A percentile compares a stretch with the other conserved stretches of the same genome.
These are phyloP conservation scores for human (Homo sapiens) DNA, from an alignment of 2,113 vertebrate genomes.

Conservation along the genomic window DNA sequence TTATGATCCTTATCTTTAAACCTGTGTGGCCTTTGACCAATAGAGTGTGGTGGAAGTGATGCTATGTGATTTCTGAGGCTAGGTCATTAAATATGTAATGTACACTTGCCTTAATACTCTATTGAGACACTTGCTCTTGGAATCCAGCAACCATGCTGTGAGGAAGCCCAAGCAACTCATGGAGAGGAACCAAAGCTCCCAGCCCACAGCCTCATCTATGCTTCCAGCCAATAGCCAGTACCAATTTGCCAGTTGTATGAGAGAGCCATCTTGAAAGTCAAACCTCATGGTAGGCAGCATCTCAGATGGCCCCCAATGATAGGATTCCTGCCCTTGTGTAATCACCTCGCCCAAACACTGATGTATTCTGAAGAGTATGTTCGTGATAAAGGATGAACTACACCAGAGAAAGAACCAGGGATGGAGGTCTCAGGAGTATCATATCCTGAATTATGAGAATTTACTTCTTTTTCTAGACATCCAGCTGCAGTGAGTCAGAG, in stretches of 20 bases:
- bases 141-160: not conserved
- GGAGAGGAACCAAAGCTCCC: not conserved
- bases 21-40: not conserved
- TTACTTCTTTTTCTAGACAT: no score
- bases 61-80: conserved; percentile 2
- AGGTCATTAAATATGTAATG: not conserved
- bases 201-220: not conserved
- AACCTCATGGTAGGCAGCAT: not conserved
- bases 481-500: no score
- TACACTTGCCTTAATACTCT: not conserved
- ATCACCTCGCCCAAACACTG: not conserved
- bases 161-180: not conserved
- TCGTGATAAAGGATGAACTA: no score
- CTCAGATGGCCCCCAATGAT: not conserved
- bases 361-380: no score
- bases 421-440: no score
- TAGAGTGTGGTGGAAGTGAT: not conserved
- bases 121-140: not conserved
- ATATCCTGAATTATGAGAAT: no score
- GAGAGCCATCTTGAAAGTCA: not conserved
- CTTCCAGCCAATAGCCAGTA: not conserved
- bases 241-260: not conserved
- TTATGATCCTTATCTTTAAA: not conserved
- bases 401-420: no score
- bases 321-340: not conserved